Conservation (phyloP, 2,888 invertebrate species). For the Heliconius aoede region DNA sequence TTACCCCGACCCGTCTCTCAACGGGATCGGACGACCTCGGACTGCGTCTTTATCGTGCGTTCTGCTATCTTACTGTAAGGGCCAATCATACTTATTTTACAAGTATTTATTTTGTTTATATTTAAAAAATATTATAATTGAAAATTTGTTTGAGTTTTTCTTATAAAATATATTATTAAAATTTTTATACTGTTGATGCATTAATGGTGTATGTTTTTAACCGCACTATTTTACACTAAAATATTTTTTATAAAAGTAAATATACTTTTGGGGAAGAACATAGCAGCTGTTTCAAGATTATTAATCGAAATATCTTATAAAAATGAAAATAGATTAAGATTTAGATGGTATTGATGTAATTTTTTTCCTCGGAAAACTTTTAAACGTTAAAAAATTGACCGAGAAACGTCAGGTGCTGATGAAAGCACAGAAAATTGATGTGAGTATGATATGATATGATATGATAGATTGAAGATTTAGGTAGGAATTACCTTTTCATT, state of each 20-base stretch:
- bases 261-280: no score
- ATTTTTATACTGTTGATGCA: not conserved
- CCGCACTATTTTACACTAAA: no score
- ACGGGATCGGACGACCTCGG: conserved; percentile 60
- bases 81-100: conserved; percentile 18
- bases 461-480: not conserved
- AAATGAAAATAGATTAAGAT: no score
- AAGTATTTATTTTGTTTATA: not conserved
- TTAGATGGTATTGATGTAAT: no score
- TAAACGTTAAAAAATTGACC: not conserved
- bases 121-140: not conserved
- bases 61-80: conserved; percentile 35
- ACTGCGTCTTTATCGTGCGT: conserved; percentile 40
- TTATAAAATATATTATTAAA: not conserved
- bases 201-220: not conserved
- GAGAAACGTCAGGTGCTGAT: not conserved
- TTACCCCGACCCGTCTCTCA: conserved; percentile 58
- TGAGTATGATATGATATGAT: no score
- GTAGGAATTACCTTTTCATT: not conserved
- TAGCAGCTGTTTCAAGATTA: no score
- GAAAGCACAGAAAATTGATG: not conserved
- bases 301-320: no score
- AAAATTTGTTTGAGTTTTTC: not conserved
- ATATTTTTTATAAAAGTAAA: no score
- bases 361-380: not conserved